phyloP scores from a whole-genome alignment of 2,797 vertebrate genomes.

The Smutsia gigantea region DNA sequence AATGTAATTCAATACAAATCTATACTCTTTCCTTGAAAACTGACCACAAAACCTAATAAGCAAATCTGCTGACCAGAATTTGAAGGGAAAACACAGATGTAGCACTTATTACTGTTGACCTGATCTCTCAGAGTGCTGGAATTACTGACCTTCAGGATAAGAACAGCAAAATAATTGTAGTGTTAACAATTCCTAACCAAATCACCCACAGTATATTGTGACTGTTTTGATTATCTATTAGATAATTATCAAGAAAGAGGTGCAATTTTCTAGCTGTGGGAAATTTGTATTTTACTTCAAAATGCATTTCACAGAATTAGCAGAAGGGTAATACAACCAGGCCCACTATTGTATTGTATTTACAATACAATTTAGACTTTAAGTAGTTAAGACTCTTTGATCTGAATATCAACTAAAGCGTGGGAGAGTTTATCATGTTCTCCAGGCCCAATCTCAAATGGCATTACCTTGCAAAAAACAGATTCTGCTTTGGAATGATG shows the following conservation, averaged over 20 bases:
- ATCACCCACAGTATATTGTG: background rate
- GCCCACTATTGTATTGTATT: background rate
- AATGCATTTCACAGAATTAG: background rate
- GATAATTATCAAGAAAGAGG: background rate
- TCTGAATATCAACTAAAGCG: background rate
- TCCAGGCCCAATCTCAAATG: background rate
- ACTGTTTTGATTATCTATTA: background rate
- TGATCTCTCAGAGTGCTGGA: background rate
- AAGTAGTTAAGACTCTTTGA: background rate
- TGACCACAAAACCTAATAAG: background rate
- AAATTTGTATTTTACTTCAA: background rate
- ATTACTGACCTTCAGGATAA: background rate
- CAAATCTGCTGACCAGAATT: background rate
- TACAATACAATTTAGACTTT: background rate
- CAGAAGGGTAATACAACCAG: background rate
- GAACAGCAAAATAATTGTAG: background rate
- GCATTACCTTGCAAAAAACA: background rate
- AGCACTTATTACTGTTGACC: background rate
- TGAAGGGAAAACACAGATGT: background rate
- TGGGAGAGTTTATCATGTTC: fast-evolving
- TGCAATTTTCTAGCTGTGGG: background rate
- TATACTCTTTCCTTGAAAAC: background rate
- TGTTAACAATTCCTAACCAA: background rate
- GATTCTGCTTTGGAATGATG: background rate
- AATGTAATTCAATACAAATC: background rate